A percentile compares a stretch with the other conserved stretches of the same genome.
These are phyloP conservation scores for Lepidurus apus DNA, from an alignment of 1,140 invertebrate genomes.

Conservation along the genomic window DNA sequence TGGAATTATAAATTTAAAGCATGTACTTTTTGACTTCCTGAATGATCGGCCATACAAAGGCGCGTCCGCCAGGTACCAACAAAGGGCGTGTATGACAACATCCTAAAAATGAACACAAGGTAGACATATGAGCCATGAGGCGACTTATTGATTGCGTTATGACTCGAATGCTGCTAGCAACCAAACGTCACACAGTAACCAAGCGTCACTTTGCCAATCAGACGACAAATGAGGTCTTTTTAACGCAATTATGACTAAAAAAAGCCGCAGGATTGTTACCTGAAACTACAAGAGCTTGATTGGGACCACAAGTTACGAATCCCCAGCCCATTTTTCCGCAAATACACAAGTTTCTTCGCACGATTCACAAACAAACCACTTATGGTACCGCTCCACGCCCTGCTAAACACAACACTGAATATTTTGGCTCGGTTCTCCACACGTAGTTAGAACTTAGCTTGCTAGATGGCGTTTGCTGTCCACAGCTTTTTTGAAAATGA, in stretches of 20 bases:
- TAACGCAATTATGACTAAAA: background rate
- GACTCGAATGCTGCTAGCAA: background rate
- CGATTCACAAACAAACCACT: background rate
- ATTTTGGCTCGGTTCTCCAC: too few relatives aligned
- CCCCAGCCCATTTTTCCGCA: constrained; percentile 68
- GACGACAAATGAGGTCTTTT: background rate
- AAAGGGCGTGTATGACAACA: constrained; percentile 86
- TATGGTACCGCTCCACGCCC: background rate
- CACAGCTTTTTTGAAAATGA: background rate
- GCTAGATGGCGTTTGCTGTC: background rate
- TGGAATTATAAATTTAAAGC: background rate
- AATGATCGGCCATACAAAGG: constrained; percentile 93
- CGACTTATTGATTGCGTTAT: constrained; percentile 15
- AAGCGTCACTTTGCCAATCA: too few relatives aligned
- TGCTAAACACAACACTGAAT: too few relatives aligned
- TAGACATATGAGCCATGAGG: constrained; percentile 21
- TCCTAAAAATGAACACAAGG: constrained; percentile 54
- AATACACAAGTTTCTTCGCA: constrained; percentile 1
- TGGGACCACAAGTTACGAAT: constrained; percentile 95
- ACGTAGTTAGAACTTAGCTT: too few relatives aligned
- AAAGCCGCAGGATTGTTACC: constrained; percentile 56
- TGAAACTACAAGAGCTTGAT: constrained; percentile 93
- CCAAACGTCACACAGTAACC: background rate
- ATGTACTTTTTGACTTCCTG: constrained; percentile 87
- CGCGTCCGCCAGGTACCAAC: constrained; percentile 86